Conservation (phyloP, 1,140 invertebrate genomes). For the Pemphigus obesinymphae region DNA sequence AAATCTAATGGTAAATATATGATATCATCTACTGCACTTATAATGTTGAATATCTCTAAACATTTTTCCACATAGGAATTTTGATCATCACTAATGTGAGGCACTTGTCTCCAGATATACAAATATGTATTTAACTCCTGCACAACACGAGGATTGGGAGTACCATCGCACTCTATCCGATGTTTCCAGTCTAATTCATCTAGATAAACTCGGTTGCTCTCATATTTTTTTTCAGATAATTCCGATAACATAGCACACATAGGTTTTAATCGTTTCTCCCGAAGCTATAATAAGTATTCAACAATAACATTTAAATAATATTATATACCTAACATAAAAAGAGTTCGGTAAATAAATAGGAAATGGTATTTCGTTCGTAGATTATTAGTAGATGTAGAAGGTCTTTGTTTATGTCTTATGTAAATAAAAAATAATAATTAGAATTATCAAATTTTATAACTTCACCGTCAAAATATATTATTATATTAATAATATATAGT, state of each 20-base stretch:
- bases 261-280: background rate
- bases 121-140: constrained; percentile 60
- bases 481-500: too few species aligned
- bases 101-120: constrained; percentile 56
- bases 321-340: too few species aligned
- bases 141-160: constrained; percentile 58
- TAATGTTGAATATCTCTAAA: constrained; percentile 50
- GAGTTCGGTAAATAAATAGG: too few species aligned
- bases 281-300: background rate
- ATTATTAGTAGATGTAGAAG: too few species aligned
- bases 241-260: background rate
- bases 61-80: constrained; percentile 50
- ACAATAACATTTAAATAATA: too few species aligned
- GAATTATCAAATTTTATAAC: too few species aligned
- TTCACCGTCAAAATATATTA: too few species aligned
- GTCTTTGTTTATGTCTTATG: too few species aligned
- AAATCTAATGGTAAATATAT: constrained; percentile 49
- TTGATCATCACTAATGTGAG: constrained; percentile 53
- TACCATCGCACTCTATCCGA: constrained; percentile 59
- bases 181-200: constrained; percentile 55
- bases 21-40: constrained; percentile 53
- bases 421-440: too few species aligned
- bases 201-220: constrained; percentile 34
- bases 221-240: constrained; percentile 38
- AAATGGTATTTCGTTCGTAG: too few species aligned